phyloP scores from a whole-genome alignment of 2,113 vertebrate genomes.

The Protobothrops mucrosquamatus region DNA sequence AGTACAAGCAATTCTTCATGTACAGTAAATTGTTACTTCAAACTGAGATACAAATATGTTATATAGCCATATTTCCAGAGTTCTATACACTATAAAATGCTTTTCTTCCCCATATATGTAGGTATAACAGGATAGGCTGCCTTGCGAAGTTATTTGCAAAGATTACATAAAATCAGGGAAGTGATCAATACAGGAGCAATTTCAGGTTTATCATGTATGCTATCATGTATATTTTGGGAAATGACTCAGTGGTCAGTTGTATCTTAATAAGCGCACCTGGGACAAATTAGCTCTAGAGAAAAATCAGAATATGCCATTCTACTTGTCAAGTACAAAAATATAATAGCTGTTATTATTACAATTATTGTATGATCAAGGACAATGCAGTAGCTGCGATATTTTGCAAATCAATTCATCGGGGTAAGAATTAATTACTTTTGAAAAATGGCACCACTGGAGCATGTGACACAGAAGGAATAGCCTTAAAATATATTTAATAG shows the following conservation, averaged over 20 bases:
- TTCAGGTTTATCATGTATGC: background rate
- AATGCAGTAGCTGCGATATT: background rate
- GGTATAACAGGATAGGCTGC: background rate
- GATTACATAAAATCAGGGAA: background rate
- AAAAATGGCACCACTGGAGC: background rate
- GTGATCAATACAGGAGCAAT: background rate
- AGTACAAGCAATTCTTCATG: background rate
- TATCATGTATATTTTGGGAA: background rate
- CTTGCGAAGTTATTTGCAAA: background rate
- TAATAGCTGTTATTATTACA: background rate
- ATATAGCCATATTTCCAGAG: background rate
- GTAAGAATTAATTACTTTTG: background rate
- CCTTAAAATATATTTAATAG: background rate
- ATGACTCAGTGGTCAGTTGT: background rate
- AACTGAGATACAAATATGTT: no score
- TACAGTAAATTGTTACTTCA: background rate
- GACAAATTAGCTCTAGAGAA: background rate
- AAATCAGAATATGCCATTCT: background rate
- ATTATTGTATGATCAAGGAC: background rate
- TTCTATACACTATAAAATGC: background rate
- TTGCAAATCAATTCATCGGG: background rate
- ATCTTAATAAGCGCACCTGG: background rate
- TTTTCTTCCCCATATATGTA: background rate
- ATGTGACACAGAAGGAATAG: background rate
- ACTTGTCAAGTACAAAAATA: background rate